A percentile compares a stretch with the other conserved stretches of the same genome.
Evolutionary conservation across 2,888 invertebrate species (phyloP).

Genomic region (Odontomyia ornata): DNA sequence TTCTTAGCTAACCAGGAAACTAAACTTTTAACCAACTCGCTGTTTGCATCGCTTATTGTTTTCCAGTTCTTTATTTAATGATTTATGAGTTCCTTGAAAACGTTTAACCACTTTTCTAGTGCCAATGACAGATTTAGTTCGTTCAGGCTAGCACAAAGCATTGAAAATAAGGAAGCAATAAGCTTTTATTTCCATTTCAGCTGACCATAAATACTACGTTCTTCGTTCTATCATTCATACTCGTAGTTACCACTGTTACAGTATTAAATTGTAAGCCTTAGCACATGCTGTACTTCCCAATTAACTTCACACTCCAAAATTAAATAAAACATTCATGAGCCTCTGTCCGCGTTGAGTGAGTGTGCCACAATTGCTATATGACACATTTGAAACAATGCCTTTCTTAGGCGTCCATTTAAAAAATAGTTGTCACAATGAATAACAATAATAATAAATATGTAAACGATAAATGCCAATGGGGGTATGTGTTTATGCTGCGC

Average conservation of each 20-base stretch:
- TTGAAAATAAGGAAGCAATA: not conserved
- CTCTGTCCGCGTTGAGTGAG: not conserved
- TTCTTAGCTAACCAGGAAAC: too few relatives aligned
- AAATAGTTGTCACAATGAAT: constrained; percentile 23
- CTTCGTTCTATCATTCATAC: not conserved
- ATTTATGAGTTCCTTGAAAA: not conserved
- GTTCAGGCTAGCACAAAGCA: too few relatives aligned
- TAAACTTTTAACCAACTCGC: too few relatives aligned
- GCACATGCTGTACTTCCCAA: constrained; percentile 1
- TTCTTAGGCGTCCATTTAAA: constrained; percentile 6
- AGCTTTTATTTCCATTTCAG: not conserved
- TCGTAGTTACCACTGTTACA: not conserved
- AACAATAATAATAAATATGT: constrained; percentile 24
- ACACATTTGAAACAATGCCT: constrained; percentile 26
- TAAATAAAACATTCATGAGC: constrained; percentile 13
- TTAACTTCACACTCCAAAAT: not conserved
- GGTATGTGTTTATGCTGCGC: not conserved
- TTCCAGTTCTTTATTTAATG: not conserved
- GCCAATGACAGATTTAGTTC: not conserved
- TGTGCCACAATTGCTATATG: not conserved
- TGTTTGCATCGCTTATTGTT: too few relatives aligned
- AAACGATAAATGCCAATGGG: not conserved
- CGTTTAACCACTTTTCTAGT: not conserved
- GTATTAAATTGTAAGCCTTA: too few relatives aligned
- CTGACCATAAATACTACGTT: not conserved